Base-by-base conservation (phyloP, 2,113 vertebrate genomes). In the Dasyornis broadbenti region DNA sequence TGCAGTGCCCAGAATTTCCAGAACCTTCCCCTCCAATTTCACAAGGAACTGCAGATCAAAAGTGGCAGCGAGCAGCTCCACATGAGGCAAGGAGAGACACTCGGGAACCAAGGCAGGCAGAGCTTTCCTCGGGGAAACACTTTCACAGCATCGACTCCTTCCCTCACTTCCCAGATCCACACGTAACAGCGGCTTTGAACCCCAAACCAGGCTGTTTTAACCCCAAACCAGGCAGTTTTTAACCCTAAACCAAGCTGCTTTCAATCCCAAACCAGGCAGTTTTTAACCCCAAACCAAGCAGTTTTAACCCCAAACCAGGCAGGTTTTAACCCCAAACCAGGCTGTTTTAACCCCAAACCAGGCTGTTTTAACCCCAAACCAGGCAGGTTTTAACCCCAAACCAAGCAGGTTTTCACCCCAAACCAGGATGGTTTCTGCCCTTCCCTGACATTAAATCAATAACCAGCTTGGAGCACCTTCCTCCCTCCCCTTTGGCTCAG, bases 141-240 rank as follows among this genome's bases (percentile, higher is more conserved):
- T 68, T 76, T 53, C 45, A 2, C 42, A n/a, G 4, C 59, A 9
- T 82, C 23, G 68, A 83, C 68, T 49, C 39, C 81, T 86, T 71
- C 56, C 24, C 44, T 56, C 12, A 12, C 59, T 35, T 31, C 50
- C 47, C 75, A 12, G 15, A 11, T 47, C 14, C 65, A 18, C 49
- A 3, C 3, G n/a, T n/a, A n/a, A 31, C 9, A 7, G 2, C 26
- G 80, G 6, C 28, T 1, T 31, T 6, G 7, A n/a, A 39, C 68
- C 68, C 81, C 81, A 33, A 0, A 11, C 52, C 30, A 31, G 30
- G 52, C 52, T 54, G 28, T 44, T 44, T 44, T 44, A 44, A 19
- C 44, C 44, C 44, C 42, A 44, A 44, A 44, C 15, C 17, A 20
- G 44, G 44, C 44, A 19, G 44, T 7, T 45, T 45, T 45, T 45